Conservation (phyloP, 2,888 invertebrate species). For the Hydrotaea diabolus region DNA sequence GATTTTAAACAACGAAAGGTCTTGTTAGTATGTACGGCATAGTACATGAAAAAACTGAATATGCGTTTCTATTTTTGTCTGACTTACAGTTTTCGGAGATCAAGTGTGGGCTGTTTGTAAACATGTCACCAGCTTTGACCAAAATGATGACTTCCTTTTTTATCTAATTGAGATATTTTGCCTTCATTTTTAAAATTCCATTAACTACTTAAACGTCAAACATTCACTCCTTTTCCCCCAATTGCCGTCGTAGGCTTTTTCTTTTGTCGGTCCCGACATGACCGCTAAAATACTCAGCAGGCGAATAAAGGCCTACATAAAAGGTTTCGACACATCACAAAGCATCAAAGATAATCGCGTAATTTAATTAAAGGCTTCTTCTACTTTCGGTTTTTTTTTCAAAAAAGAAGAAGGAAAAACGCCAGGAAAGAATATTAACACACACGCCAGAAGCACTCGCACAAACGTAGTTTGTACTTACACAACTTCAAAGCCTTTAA, state of each 20-base stretch:
- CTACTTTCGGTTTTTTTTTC: not conserved
- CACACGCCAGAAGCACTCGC: not conserved
- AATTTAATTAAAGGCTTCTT: slow-evolving; percentile 19
- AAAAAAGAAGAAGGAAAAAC: not conserved
- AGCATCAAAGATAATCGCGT: slow-evolving; percentile 15
- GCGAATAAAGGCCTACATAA: not conserved
- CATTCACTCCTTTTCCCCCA: not conserved
- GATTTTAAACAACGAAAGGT: too few species aligned
- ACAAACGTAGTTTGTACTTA: not conserved
- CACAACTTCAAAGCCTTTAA: slow-evolving; percentile 30
- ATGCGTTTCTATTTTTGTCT: too few species aligned
- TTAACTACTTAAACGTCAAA: not conserved
- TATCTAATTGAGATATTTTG: not conserved
- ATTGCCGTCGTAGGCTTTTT: not conserved
- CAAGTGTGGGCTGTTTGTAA: too few species aligned
- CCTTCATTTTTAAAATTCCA: not conserved
- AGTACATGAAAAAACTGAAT: too few species aligned
- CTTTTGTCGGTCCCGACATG: not conserved
- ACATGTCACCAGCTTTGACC: too few species aligned
- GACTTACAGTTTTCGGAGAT: too few species aligned
- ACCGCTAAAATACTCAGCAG: not conserved
- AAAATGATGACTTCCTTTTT: not conserved
- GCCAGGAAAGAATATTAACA: not conserved
- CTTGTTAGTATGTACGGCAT: too few species aligned
- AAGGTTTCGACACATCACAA: slow-evolving; percentile 2